Percentiles rank a stretch among this genome's conserved stretches.
phyloP scores from a whole-genome alignment of 2,113 vertebrate genomes.

The Boulengeromyrus knoepffleri region DNA sequence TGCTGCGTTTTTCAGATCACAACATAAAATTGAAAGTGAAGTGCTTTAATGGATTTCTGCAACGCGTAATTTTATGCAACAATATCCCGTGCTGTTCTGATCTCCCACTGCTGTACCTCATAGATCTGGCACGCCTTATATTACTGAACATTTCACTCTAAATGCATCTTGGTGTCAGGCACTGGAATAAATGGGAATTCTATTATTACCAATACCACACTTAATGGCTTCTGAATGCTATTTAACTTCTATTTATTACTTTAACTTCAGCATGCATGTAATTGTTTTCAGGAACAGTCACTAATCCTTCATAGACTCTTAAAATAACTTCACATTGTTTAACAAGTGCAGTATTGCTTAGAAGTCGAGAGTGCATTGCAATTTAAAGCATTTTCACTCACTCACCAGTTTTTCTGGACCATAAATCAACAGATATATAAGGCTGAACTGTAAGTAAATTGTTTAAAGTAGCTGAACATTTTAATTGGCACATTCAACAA shows the following conservation, averaged over 20 bases:
- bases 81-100: background rate
- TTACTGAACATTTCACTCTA: background rate
- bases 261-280: background rate
- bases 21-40: background rate
- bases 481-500: background rate
- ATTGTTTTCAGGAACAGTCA: background rate
- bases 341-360: background rate
- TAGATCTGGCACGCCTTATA: background rate
- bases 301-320: background rate
- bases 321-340: background rate
- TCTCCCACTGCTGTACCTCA: background rate
- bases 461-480: background rate
- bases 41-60: background rate
- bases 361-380: background rate
- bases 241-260: background rate
- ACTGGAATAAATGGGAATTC: background rate
- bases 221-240: background rate
- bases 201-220: background rate
- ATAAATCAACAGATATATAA: background rate
- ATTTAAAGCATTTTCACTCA: background rate
- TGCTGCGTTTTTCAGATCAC: background rate
- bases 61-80: background rate
- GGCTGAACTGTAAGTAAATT: background rate
- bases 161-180: background rate
- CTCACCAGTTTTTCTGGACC: background rate